These are phyloP conservation scores for Porites lobata DNA, from an alignment of 92 coral and sea anemone genomes.

Conservation along the genomic window DNA sequence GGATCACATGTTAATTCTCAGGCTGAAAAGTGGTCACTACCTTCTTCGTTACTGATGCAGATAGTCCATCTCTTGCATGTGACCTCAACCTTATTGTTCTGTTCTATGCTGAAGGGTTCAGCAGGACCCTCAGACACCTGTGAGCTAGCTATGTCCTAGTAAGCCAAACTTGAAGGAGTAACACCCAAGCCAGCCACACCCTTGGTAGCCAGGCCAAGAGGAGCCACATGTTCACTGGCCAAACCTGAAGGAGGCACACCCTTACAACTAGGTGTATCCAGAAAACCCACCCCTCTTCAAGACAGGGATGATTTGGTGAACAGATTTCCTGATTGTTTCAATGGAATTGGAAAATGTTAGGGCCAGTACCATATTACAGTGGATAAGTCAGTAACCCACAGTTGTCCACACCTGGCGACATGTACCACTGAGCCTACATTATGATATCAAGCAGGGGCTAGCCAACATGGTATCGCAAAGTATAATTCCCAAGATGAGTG, in stretches of 20 bases:
- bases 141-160: too few species aligned
- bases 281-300: too few species aligned
- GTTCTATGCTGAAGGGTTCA: too few species aligned
- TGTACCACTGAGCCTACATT: constrained; percentile 30
- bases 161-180: too few species aligned
- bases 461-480: not conserved
- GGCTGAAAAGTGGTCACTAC: constrained; percentile 7
- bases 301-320: constrained; percentile 35
- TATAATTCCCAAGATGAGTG: constrained; percentile 48
- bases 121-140: too few species aligned
- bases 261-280: too few species aligned
- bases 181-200: too few species aligned
- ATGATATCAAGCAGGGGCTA: constrained; percentile 31
- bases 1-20: constrained; percentile 36
- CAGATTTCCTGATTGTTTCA: constrained; percentile 54
- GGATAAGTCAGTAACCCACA: constrained; percentile 53
- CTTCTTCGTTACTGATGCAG: constrained; percentile 47
- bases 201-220: too few species aligned
- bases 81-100: too few species aligned
- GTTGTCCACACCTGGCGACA: constrained; percentile 62
- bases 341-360: constrained; percentile 70
- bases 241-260: too few species aligned
- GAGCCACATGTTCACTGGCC: too few species aligned
- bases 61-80: constrained; percentile 19
- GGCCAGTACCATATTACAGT: constrained; percentile 73